A percentile compares a stretch with the other conserved stretches of the same genome.
phyloP scores from a whole-genome alignment of 2,888 invertebrate species.

The Noctua janthina region DNA sequence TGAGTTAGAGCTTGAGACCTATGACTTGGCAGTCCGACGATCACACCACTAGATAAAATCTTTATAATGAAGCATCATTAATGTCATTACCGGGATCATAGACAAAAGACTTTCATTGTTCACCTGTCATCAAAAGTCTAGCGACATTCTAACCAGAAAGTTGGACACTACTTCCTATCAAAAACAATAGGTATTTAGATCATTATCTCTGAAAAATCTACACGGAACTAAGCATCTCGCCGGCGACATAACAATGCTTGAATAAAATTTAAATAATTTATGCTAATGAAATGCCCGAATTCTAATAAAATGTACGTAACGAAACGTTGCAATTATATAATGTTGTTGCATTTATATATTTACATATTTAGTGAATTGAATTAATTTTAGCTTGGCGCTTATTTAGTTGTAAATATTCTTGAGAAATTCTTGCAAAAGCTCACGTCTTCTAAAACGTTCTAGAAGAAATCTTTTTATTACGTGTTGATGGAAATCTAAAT shows the following conservation, averaged over 20 bases:
- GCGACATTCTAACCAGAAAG: slow-evolving; percentile 15
- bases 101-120: slow-evolving; percentile 11
- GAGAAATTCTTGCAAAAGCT: slow-evolving; percentile 4
- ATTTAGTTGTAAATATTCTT: slow-evolving; percentile 20
- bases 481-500: background rate
- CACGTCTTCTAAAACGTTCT: background rate
- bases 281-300: slow-evolving; percentile 57
- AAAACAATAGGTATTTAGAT: slow-evolving; percentile 62
- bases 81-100: fast-evolving
- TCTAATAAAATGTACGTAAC: slow-evolving; percentile 61
- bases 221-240: slow-evolving; percentile 58
- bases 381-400: slow-evolving; percentile 40
- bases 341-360: slow-evolving; percentile 53
- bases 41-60: too few relatives aligned
- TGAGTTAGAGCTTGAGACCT: too few relatives aligned
- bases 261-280: slow-evolving; percentile 57
- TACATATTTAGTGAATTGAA: slow-evolving; percentile 46
- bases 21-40: too few relatives aligned
- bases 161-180: slow-evolving; percentile 15
- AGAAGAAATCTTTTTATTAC: background rate
- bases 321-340: slow-evolving; percentile 55
- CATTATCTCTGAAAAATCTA: slow-evolving; percentile 55
- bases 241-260: slow-evolving; percentile 59
- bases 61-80: background rate
- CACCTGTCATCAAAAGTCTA: slow-evolving; percentile 13